Percentiles rank a stretch among this genome's conserved stretches.
These are phyloP conservation scores for Salticus scenicus DNA, from an alignment of 2,888 invertebrate genomes.

Conservation along the genomic window DNA sequence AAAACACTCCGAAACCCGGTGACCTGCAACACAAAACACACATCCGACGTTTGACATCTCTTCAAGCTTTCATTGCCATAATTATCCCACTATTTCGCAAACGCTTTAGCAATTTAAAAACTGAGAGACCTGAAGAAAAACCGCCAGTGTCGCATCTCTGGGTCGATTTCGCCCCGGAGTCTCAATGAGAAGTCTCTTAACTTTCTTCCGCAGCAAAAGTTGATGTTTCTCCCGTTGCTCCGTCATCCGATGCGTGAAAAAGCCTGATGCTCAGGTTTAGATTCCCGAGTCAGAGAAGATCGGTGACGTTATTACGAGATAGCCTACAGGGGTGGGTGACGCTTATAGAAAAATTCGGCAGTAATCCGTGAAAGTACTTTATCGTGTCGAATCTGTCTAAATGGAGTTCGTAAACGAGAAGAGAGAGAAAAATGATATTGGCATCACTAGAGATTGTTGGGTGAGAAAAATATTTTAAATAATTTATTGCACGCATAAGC, in stretches of 20 bases:
- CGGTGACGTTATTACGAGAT: neutral
- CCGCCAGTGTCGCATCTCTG: neutral
- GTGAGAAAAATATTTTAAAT: neutral
- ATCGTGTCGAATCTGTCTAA: neutral
- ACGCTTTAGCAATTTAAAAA: neutral
- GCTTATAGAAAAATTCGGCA: conserved; percentile 1
- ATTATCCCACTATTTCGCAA: neutral
- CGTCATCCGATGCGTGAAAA: neutral
- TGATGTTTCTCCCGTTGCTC: neutral
- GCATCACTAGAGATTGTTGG: neutral
- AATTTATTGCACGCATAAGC: neutral
- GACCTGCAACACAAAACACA: neutral
- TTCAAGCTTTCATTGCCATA: neutral
- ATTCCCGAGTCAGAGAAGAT: neutral
- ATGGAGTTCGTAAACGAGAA: neutral
- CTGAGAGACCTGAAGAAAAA: neutral
- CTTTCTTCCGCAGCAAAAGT: neutral
- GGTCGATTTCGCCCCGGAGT: neutral
- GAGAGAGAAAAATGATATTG: too few relatives aligned
- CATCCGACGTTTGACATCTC: neutral
- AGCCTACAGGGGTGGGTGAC: neutral
- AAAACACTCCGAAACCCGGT: neutral
- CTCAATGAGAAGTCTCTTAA: neutral
- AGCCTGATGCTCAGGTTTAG: neutral
- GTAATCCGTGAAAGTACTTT: neutral